Conservation (phyloP, 1,140 invertebrate genomes). For the Plectrocnemia conspersa region DNA sequence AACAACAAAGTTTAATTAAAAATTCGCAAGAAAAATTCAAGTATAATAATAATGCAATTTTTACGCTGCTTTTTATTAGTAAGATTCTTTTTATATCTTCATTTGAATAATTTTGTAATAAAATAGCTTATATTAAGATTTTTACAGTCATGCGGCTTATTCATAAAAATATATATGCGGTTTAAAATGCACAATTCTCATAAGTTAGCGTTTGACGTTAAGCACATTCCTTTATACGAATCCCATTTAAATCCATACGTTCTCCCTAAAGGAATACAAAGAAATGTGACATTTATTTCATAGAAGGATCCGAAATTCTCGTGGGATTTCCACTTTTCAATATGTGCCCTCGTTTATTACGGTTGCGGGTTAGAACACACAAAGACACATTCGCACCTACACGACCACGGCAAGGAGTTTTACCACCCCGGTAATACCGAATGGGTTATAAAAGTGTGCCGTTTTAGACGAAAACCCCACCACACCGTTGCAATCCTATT, state of each 20-base stretch:
- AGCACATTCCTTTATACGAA: neutral
- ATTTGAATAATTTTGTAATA: too few species aligned
- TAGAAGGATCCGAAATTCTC: conserved; percentile 25
- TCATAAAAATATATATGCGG: too few species aligned
- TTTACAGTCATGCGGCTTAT: too few species aligned
- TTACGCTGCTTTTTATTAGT: too few species aligned
- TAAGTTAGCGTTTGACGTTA: too few species aligned
- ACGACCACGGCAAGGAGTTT: neutral
- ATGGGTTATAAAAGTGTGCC: conserved; percentile 10
- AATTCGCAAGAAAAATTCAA: too few species aligned
- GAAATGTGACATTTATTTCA: conserved; percentile 34
- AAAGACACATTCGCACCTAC: neutral
- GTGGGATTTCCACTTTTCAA: conserved; percentile 31
- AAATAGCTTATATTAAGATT: too few species aligned
- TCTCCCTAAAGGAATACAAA: conserved; percentile 21
- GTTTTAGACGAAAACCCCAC: neutral
- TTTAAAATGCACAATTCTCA: too few species aligned
- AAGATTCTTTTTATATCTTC: too few species aligned
- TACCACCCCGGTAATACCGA: conserved; percentile 9
- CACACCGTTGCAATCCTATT: conserved; percentile 15
- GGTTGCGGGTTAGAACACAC: neutral
- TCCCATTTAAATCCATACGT: conserved; percentile 30
- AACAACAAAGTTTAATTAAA: too few species aligned
- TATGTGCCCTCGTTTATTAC: conserved; percentile 29
- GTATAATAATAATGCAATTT: too few species aligned